A percentile compares a stretch with the other conserved stretches of the same genome.
phyloP scores from a whole-genome alignment of 2,888 invertebrate genomes.

The Calliopum simillimum region DNA sequence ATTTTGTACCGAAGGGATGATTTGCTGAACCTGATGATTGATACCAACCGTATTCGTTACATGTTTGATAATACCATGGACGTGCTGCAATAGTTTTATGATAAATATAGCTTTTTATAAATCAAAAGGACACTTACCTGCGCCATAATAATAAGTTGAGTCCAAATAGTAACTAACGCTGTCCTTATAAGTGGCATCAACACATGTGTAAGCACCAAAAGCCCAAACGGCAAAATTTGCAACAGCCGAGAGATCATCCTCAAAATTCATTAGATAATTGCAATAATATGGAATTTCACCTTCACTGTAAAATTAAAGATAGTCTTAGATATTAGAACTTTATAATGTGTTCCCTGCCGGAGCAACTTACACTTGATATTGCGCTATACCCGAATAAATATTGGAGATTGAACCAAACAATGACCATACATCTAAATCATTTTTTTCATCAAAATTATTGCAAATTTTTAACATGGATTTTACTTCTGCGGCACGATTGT shows the following conservation, averaged over 20 bases:
- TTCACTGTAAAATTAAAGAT: slow-evolving; percentile 42
- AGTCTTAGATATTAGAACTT: no score
- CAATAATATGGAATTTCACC: slow-evolving; percentile 52
- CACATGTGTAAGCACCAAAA: slow-evolving; percentile 46
- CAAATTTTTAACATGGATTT: slow-evolving; percentile 62
- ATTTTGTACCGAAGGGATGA: slow-evolving; percentile 70
- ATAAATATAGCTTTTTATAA: no score
- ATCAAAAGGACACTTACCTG: slow-evolving; percentile 47
- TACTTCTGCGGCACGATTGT: slow-evolving; percentile 55
- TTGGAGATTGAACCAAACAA: slow-evolving; percentile 61
- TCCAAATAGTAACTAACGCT: slow-evolving; percentile 48
- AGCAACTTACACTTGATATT: slow-evolving; percentile 58
- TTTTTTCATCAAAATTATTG: slow-evolving; percentile 56
- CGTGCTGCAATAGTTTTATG: slow-evolving; percentile 69
- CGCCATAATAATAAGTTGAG: slow-evolving; percentile 43
- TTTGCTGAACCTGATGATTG: slow-evolving; percentile 75
- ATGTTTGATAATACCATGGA: slow-evolving; percentile 86
- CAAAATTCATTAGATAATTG: slow-evolving; percentile 48
- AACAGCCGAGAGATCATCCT: slow-evolving; percentile 57
- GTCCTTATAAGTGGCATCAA: slow-evolving; percentile 53
- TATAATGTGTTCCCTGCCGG: not conserved
- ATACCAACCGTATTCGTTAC: slow-evolving; percentile 87
- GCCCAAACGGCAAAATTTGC: slow-evolving; percentile 50
- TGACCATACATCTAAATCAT: slow-evolving; percentile 60
- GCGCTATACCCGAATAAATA: slow-evolving; percentile 58